Base-by-base conservation (phyloP, 2,113 vertebrate species). In the Vanacampus margaritifer region DNA sequence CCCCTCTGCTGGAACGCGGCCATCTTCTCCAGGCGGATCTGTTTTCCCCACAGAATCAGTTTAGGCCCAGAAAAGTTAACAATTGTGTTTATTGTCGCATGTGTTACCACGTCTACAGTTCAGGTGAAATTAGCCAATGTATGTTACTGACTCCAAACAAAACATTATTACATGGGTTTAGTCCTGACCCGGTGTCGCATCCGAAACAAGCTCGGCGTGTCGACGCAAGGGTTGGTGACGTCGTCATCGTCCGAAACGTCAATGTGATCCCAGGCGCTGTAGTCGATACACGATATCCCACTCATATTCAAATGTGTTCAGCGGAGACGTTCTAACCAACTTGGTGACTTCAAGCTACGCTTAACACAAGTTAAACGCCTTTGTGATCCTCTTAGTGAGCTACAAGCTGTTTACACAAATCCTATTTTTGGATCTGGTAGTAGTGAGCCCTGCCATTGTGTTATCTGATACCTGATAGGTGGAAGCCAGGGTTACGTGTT, bases 201-300 rank as follows among this genome's bases (percentile, higher is more conserved):
- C 76, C 94, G 88, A 90, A 94, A 96, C 28, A 97, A 86, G 0
- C 95, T 96, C 59, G 93, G 89, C 0, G 95, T 96, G 87, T 96
- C 96, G 78, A 98, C 95, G 67, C 93, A 95, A 60, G 94, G 94
- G 69, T 93, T 92, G 32, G 93, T 92, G 57, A 92, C 93, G 10
- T 97, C 95, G 67, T 96, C 96, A 65, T 97, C 95, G 69, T 96
- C 95, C 0, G 96, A 96, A 74, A 96, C 94, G 60, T 95, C 93
- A 79, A 96, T 95, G 78, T 96, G 95, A 67, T 97, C 95, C 95
- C 96, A 97, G 76, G 87, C 90, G 80, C 95, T 94, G 88, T 96
- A 96, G 65, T 96, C 94, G 82, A 96, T 90, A 83, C 93, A 93
- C 60, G 86, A 10, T 23, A 41, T 71, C 91, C 93, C 94, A 91